These are phyloP conservation scores for Eulemur coronatus DNA, from an alignment of 2,797 vertebrate species.

Conservation along the genomic window DNA sequence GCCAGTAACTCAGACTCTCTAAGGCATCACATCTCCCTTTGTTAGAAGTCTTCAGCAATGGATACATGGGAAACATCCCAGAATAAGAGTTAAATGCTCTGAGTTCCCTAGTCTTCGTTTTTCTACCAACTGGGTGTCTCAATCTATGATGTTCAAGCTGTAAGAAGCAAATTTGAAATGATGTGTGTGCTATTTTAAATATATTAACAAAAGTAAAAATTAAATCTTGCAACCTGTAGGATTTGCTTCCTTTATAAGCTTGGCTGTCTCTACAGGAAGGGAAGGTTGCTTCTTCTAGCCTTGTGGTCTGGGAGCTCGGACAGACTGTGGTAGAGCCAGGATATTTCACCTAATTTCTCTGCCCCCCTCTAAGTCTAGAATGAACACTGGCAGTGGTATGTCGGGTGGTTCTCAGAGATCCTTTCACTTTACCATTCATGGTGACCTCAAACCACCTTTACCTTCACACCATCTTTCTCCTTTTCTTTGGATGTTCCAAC, in stretches of 20 bases:
- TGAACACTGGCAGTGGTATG: constrained; percentile 90
- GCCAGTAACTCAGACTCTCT: background rate
- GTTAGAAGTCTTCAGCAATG: background rate
- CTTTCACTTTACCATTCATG: constrained; percentile 94
- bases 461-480: constrained; percentile 90
- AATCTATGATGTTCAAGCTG: background rate
- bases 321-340: background rate
- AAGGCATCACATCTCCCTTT: background rate
- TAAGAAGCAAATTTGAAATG: background rate
- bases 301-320: background rate
- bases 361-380: constrained; percentile 84
- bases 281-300: background rate
- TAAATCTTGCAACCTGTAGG: background rate
- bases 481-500: constrained; percentile 90
- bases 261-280: background rate
- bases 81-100: background rate
- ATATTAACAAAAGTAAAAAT: background rate
- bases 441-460: constrained; percentile 83
- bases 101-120: background rate
- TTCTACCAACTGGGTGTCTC: background rate
- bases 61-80: background rate
- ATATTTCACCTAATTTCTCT: background rate
- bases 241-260: background rate
- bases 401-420: constrained; percentile 89
- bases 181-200: background rate